Evolutionary conservation across 1,140 invertebrate genomes (phyloP), one percentile per base, ranked within the genome.

Genomic region (Campoletis sonorensis): DNA sequence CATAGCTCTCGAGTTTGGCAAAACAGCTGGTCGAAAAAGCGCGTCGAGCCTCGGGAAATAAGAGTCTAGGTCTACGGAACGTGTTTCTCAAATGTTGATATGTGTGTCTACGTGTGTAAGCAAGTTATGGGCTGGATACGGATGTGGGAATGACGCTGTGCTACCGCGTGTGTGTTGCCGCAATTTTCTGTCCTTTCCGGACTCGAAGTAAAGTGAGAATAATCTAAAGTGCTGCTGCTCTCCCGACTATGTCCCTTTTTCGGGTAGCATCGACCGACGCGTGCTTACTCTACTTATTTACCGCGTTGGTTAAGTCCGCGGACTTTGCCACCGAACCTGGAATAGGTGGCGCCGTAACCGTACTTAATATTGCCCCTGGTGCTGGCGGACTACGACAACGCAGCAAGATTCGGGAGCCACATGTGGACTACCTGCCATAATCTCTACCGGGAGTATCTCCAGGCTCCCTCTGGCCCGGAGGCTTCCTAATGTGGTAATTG

Each of bases 11-110:
- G 54, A 21, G 13, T 11, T 13, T 64, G 51, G 26, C 27, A 64
- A 77, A 77, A 64, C 73, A 77, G 73, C 73, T 77, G 73, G 73
- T 54, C 26, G 18, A 26, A 13, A 64, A 30, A 75, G 45, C 49
- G 72, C 72, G 72, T 64, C 15, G 73, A 26, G n/a, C 40, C 0
- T n/a, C 51, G 16, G n/a, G n/a, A 51, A 51, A 51, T 1, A 54
- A 54, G 3, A 64, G 61, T 64, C n/a, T 27, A 16, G 3, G 27
- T 64, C 23, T 16, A 4, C 2, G 23, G n/a, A 64, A 64, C 61
- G 61, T 64, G 8, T 64, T 23, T 61, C 18, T 4, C 4, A n/a
- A 23, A 2, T n/a, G 4, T 26, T n/a, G 3, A 13, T 26, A 13
- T 64, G 4, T 27, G 23, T 64, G 61, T 64, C 1, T 64, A 13